Base-by-base conservation (phyloP, 2,797 vertebrate genomes). In the Capromys pilorides region DNA sequence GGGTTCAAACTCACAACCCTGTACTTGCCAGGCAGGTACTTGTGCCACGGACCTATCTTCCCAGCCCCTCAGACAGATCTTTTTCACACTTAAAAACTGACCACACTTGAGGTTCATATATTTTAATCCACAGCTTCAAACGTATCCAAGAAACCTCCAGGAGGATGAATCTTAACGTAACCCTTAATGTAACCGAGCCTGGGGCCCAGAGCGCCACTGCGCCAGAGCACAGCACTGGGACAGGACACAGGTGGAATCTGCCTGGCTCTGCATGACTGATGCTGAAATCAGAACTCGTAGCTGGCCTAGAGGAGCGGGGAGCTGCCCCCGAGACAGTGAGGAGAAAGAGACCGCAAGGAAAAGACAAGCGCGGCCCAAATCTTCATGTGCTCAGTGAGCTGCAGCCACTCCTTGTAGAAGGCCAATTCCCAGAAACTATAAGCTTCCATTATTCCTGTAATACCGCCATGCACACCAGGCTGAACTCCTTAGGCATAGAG, bases 191-290 rank as follows among this genome's bases (percentile, higher is more conserved):
- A 75, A 96, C 12, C 96, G 93, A 95, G 94, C 82, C 83, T 21
- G 2, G 7, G 10, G 54, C 0, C 86, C 79, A 92, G n/a, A 92
- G 90, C 94, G 94, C 96, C 86, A 96, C 64, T 93, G 96, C 77
- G 93, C 66, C 24, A 79, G 9, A 73, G 95, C 36, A 1, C 88
- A 97, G 98, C 93, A 88, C 84, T 94, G 98, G 98, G 22, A 86
- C 96, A 93, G 98, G 96, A 94, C 87, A 77, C 45, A 96, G 93
- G 64, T 82, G 21, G 90, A 97, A 86, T 33, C 3, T 18, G n/a
- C 59, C 77, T 90, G 93, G 71, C 81, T 97, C 90, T 84, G 69
- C 88, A 75, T 5, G 86, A 89, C 78, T 86, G 86, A 94, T 61
- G 83, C 31, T 4, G n/a, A 97, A 96, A 91, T 84, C 69, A 78